Conservation (phyloP, 2,888 invertebrate genomes). For the Apotomis capreana region DNA sequence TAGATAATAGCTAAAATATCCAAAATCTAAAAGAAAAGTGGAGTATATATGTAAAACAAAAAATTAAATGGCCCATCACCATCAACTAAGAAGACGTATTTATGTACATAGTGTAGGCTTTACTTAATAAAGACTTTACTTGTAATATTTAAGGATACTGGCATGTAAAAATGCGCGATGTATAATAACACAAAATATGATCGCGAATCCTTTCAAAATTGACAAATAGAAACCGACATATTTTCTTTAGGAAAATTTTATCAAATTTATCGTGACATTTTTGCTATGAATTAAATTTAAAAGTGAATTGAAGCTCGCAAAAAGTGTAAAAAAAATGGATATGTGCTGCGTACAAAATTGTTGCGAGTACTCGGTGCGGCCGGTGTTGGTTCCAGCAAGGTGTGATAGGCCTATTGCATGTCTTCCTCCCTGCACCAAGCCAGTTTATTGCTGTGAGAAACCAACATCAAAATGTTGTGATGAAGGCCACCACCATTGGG, state of each 20-base stretch:
- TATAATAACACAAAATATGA: not conserved
- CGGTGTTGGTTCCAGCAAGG: constrained; percentile 57
- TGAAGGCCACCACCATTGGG: not conserved
- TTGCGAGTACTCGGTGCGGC: constrained; percentile 61
- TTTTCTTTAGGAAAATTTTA: constrained; percentile 48
- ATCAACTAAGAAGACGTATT: too few relatives aligned
- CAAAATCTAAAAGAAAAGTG: too few relatives aligned
- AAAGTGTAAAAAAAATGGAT: constrained; percentile 58
- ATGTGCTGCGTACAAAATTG: constrained; percentile 61
- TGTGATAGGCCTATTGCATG: constrained; percentile 57
- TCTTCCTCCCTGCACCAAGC: constrained; percentile 61
- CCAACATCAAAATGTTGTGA: constrained; percentile 26
- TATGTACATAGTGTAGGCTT: too few relatives aligned
- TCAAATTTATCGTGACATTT: constrained; percentile 47
- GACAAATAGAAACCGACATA: constrained; percentile 47
- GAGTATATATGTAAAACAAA: too few relatives aligned
- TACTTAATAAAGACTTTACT: not conserved
- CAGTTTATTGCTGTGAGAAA: constrained; percentile 59
- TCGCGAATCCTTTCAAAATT: constrained; percentile 49
- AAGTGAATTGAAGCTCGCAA: constrained; percentile 42
- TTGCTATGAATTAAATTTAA: constrained; percentile 49
- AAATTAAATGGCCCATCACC: too few relatives aligned
- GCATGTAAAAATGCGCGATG: not conserved
- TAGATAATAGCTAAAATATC: too few relatives aligned
- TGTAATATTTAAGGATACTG: constrained; percentile 5